Conservation (phyloP, 2,113 vertebrate genomes). For the Charina bottae region DNA sequence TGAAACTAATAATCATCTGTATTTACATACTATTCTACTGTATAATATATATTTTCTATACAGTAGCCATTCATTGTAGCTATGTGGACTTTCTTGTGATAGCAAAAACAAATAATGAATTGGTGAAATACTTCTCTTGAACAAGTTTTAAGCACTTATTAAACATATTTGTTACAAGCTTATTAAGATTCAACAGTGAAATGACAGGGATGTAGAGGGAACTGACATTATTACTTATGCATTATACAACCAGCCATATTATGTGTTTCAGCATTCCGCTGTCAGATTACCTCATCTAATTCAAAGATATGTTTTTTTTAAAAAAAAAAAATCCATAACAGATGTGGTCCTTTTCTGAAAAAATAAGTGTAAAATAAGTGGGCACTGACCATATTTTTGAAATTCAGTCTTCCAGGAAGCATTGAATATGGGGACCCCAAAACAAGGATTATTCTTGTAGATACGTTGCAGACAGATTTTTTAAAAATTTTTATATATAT, state of each 20-base stretch:
- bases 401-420: neutral
- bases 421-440: neutral
- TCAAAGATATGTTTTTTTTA: neutral
- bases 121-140: neutral
- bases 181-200: neutral
- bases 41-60: neutral
- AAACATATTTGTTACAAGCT: neutral
- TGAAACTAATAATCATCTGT: slow-evolving; percentile 18
- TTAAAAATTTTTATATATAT: too few species aligned
- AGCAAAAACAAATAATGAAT: neutral
- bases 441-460: neutral
- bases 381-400: neutral
- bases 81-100: neutral
- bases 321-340: neutral
- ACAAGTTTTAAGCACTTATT: neutral
- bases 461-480: neutral
- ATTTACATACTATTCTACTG: neutral
- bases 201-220: neutral
- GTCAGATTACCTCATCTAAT: neutral
- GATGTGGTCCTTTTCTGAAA: too few species aligned
- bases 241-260: neutral
- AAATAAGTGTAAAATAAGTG: neutral
- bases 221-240: neutral
- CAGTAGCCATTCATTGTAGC: neutral
- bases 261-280: neutral